A percentile compares a stretch with the other conserved stretches of the same genome.
Evolutionary conservation across 2,113 vertebrate species (phyloP).

Genomic region (Pampusana beccarii): DNA sequence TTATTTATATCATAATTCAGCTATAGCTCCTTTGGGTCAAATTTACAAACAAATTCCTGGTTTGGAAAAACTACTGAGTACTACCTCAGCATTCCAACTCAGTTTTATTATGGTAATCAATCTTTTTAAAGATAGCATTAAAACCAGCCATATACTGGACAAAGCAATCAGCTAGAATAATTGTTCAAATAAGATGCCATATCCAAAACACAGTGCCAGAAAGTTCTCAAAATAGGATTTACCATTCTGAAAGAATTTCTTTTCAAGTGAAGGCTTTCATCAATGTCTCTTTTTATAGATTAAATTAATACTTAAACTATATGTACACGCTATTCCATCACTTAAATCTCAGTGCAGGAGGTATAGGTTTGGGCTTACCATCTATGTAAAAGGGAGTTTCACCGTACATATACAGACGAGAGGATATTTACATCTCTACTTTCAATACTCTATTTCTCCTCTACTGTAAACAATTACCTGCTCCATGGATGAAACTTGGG

Average conservation of each 20-base stretch:
- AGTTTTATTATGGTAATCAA: conserved; percentile 29
- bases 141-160: neutral
- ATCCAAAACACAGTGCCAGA: neutral
- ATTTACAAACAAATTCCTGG: neutral
- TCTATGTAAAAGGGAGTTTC: rapidly evolving
- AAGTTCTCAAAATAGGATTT: neutral
- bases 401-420: rapidly evolving
- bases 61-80: neutral
- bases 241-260: neutral
- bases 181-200: neutral
- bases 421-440: neutral
- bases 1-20: neutral
- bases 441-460: neutral
- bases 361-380: neutral
- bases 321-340: neutral
- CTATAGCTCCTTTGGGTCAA: neutral
- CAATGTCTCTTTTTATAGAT: neutral
- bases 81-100: neutral
- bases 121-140: conserved; percentile 34
- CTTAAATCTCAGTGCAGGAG: neutral
- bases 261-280: neutral
- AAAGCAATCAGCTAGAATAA: neutral
- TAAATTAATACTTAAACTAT: neutral
- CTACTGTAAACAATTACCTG: neutral
- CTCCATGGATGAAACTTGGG: neutral